Base-by-base conservation (phyloP, 2,113 vertebrate species). In the Perognathus longimembris region DNA sequence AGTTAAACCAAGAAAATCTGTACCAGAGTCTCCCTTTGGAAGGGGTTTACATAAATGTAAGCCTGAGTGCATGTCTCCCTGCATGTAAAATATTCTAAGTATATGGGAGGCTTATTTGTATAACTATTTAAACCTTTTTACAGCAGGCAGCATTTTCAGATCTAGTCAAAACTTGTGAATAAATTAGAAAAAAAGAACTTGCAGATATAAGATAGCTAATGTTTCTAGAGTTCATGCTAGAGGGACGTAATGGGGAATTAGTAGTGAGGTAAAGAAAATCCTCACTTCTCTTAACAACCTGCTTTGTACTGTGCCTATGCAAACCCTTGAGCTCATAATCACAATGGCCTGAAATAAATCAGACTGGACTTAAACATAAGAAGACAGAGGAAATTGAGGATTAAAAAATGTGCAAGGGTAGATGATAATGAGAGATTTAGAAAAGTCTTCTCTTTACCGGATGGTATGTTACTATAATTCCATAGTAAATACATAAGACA, bases 131-230 rank as follows among this genome's bases (percentile, higher is more conserved):
- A 96, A 79, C 6, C 22, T 84, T 94, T 94, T 84, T 64, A 96
- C 71, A 94, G 76, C 81, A 93, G 40, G 20, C 80, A 26, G 14
- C 11, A 85, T 95, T 95, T 96, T 95, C 61, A 95, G 59, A 87
- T 93, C 67, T 40, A 93, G 40, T n/a, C 40, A 87, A 71, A 90
- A 92, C 38, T 82, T 92, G 73, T 87, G 67, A 85, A 93, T 86
- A 87, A 87, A 88, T 91, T 85, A 63, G 34, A 73, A 95, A 90
- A 95, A 90, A 95, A 90, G 50, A 91, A 94, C 78, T 85, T 45
- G 15, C 21, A 17, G n/a, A 50, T 69, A 64, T 85, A 89, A 88
- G 64, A 91, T 59, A 80, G 86, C 54, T 82, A 92, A 66, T 91
- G 70, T 87, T 95, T 89, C 57, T 93, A 84, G 50, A 92, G 64